Evolutionary conservation across 2,797 vertebrate genomes (phyloP).

Genomic region (Acridotheres tristis): DNA sequence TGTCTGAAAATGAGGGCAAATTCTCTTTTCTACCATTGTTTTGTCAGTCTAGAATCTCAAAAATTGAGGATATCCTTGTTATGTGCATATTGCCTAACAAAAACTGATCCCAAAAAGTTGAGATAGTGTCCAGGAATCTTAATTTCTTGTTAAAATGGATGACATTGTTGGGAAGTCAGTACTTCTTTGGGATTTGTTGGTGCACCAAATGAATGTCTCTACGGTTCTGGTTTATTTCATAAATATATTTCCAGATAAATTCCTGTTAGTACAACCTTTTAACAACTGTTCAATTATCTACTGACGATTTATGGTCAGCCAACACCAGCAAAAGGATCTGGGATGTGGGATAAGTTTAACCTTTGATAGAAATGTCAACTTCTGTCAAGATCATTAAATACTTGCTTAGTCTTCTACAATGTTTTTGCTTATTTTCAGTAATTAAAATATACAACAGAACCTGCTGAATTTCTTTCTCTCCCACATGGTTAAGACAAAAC

Average conservation of each 20-base stretch:
- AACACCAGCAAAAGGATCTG: not conserved
- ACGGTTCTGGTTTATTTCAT: not conserved
- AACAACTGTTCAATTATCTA: not conserved
- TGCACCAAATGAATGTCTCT: not conserved
- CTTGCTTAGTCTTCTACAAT: not conserved
- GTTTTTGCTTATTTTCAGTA: not conserved
- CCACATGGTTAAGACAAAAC: not conserved
- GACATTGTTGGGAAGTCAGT: not conserved
- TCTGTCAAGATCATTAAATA: not conserved
- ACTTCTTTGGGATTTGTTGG: not conserved
- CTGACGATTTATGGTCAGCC: not conserved
- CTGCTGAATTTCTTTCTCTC: not conserved
- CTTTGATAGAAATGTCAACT: not conserved
- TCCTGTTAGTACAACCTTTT: not conserved
- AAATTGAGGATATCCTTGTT: not conserved
- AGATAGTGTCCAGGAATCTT: not conserved
- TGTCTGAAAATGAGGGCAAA: not conserved
- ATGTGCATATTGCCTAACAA: not conserved
- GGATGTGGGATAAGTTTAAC: not conserved
- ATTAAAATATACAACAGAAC: not conserved
- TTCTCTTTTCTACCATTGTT: not conserved
- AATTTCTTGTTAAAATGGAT: not conserved
- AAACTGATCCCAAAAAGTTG: not conserved
- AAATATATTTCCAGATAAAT: not conserved
- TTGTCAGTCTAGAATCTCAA: not conserved